phyloP scores from a whole-genome alignment of 2,888 invertebrate species.

The Melanchra persicariae region DNA sequence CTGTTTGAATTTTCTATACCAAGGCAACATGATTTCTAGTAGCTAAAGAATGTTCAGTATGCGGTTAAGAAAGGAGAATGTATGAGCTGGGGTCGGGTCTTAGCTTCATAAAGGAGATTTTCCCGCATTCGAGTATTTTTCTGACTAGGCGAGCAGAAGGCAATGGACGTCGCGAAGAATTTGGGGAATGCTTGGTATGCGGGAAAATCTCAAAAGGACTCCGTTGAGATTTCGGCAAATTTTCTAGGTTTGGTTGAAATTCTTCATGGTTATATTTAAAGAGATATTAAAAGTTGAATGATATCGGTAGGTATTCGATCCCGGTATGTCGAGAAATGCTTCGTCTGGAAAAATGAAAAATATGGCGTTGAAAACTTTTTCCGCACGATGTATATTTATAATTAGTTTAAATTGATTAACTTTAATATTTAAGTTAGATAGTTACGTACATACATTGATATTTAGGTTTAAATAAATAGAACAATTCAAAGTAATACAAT shows the following conservation, averaged over 20 bases:
- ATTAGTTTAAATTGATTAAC: no score
- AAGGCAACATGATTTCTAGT: slow-evolving; percentile 77
- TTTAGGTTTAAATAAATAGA: no score
- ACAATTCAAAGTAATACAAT: no score
- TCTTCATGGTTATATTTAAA: not conserved
- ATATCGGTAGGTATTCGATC: no score
- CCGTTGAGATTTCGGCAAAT: slow-evolving; percentile 6
- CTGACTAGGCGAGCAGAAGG: slow-evolving; percentile 81
- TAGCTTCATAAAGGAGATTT: slow-evolving; percentile 86
- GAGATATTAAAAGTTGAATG: not conserved
- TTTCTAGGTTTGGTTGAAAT: not conserved
- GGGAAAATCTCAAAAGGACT: slow-evolving; percentile 30
- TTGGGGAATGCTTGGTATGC: slow-evolving; percentile 69
- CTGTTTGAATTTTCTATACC: slow-evolving; percentile 88
- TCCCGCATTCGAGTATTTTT: slow-evolving; percentile 90
- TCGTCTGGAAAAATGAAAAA: no score
- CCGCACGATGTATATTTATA: no score
- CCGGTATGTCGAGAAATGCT: no score
- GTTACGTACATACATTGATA: no score
- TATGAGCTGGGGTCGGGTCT: slow-evolving; percentile 61
- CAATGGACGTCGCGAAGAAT: slow-evolving; percentile 73
- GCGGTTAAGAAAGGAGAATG: slow-evolving; percentile 67
- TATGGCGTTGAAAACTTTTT: no score
- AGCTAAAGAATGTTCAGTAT: slow-evolving; percentile 82
- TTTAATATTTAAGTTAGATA: no score